phyloP scores from a whole-genome alignment of 2,888 invertebrate genomes.

The Lasioglossum lativentre region DNA sequence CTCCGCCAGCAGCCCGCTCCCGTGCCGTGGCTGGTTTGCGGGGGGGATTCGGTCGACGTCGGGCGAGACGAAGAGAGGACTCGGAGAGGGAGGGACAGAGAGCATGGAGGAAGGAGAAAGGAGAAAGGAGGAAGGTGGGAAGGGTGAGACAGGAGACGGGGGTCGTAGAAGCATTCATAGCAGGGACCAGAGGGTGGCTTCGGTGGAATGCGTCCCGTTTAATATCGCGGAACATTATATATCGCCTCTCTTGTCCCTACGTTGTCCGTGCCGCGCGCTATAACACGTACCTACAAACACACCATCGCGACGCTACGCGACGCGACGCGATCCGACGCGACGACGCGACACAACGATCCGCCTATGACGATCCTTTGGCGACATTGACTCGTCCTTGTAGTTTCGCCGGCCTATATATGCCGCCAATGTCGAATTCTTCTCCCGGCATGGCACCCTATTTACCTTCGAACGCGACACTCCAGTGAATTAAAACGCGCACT shows the following conservation, averaged over 20 bases:
- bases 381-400: slow-evolving; percentile 54
- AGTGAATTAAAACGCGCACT: background rate
- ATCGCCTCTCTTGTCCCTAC: slow-evolving; percentile 83
- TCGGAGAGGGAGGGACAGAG: background rate
- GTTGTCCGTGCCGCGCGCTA: slow-evolving; percentile 74
- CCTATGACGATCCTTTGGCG: slow-evolving; percentile 41
- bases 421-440: slow-evolving; percentile 39
- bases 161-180: slow-evolving; percentile 82
- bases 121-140: slow-evolving; percentile 9
- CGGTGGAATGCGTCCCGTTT: slow-evolving; percentile 84
- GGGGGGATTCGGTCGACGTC: slow-evolving; percentile 26
- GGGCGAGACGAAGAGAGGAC: background rate
- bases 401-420: slow-evolving; percentile 46
- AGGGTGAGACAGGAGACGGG: slow-evolving; percentile 73
- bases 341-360: slow-evolving; percentile 23
- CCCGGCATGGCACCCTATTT: slow-evolving; percentile 36
- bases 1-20: slow-evolving; percentile 35
- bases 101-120: background rate
- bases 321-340: slow-evolving; percentile 16
- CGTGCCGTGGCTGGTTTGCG: slow-evolving; percentile 60
- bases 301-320: slow-evolving; percentile 25
- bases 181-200: slow-evolving; percentile 81
- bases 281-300: slow-evolving; percentile 66
- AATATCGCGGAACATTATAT: slow-evolving; percentile 85
- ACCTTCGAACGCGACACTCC: slow-evolving; percentile 1